Percentiles rank a stretch among this genome's conserved stretches.
Evolutionary conservation across 2,888 invertebrate species (phyloP).

Genomic region (Operophtera brumata): DNA sequence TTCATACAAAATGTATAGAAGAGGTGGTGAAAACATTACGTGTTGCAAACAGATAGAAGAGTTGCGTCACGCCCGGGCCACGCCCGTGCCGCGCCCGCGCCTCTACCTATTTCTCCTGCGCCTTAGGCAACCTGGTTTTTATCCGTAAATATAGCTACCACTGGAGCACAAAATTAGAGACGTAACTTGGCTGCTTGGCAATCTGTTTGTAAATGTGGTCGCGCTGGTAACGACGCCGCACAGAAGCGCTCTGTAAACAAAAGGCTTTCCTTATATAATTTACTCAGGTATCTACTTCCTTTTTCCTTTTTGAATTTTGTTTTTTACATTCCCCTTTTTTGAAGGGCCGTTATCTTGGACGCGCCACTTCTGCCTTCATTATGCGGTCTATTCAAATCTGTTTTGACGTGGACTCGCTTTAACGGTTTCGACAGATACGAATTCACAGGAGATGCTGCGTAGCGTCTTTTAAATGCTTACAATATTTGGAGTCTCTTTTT

Average conservation of each 20-base stretch:
- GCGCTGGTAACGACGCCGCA: conserved; percentile 46
- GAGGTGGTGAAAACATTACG: too few species aligned
- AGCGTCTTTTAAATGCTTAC: conserved; percentile 19
- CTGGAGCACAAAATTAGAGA: conserved; percentile 40
- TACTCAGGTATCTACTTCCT: conserved; percentile 62
- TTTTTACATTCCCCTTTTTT: conserved; percentile 65
- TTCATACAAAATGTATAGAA: too few species aligned
- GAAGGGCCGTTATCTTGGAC: conserved; percentile 66
- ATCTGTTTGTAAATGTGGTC: conserved; percentile 51
- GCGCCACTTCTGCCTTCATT: conserved; percentile 57
- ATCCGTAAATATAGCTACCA: neutral
- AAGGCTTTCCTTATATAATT: conserved; percentile 69
- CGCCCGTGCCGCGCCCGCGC: too few species aligned
- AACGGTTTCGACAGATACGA: conserved; percentile 48
- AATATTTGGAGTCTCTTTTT: conserved; percentile 13
- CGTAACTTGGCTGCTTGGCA: conserved; percentile 45
- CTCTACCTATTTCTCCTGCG: too few species aligned
- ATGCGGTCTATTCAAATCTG: conserved; percentile 60
- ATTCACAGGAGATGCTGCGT: conserved; percentile 30
- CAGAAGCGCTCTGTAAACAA: conserved; percentile 61
- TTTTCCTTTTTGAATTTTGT: conserved; percentile 67
- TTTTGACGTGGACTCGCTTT: conserved; percentile 54
- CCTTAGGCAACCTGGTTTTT: conserved; percentile 10
- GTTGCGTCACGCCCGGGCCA: too few species aligned
- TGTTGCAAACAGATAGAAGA: too few species aligned